Conservation (phyloP, 2,888 invertebrate species). For the Eupeodes luniger region DNA sequence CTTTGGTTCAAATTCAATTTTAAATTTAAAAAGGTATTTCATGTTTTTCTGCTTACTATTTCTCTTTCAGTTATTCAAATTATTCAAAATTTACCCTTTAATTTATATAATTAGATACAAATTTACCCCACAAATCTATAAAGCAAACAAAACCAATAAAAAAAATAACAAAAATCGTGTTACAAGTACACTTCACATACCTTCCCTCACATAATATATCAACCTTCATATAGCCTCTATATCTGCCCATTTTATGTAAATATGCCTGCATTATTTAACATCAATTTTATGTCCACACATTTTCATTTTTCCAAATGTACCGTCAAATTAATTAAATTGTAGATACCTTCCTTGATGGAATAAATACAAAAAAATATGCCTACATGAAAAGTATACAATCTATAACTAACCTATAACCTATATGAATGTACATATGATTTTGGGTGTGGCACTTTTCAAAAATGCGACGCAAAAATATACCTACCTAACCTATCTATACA, state of each 20-base stretch:
- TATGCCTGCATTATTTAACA: constrained; percentile 37
- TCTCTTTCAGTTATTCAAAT: not conserved
- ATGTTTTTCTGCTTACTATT: too few species aligned
- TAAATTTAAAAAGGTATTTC: too few species aligned
- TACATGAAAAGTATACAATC: not conserved
- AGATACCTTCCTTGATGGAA: not conserved
- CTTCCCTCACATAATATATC: not conserved
- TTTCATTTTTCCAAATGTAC: constrained; percentile 36
- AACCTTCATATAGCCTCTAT: too few species aligned
- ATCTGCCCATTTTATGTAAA: constrained; percentile 2
- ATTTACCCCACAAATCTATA: constrained; percentile 9
- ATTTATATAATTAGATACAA: not conserved
- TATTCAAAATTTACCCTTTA: not conserved
- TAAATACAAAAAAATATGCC: not conserved
- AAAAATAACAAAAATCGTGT: not conserved
- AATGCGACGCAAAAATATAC: constrained; percentile 32
- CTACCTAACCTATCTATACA: constrained; percentile 9
- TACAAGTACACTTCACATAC: constrained; percentile 6
- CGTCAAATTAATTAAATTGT: constrained; percentile 64
- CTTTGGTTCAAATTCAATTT: too few species aligned
- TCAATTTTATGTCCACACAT: constrained; percentile 36
- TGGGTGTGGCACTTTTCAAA: constrained; percentile 71
- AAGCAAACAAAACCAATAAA: constrained; percentile 1
- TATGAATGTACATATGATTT: constrained; percentile 1
- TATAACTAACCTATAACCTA: not conserved